Percentiles rank a stretch among this genome's conserved stretches.
Conservation (phyloP, 2,113 vertebrate species). For the Apaloderma vittatum region DNA sequence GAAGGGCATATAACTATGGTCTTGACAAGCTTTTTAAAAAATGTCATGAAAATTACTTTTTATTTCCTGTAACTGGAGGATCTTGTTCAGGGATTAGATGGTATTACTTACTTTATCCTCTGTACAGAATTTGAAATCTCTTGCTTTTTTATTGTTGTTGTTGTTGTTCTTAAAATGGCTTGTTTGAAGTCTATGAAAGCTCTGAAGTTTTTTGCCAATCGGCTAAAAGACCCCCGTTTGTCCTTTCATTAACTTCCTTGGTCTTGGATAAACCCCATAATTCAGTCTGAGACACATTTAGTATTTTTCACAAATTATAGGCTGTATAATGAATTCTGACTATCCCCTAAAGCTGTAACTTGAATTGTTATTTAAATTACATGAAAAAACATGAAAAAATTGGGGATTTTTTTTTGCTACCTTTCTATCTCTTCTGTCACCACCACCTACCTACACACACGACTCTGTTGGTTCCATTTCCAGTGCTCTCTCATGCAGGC, state of each 20-base stretch:
- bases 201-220: not conserved
- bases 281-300: not conserved
- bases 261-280: not conserved
- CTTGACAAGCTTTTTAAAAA: not conserved
- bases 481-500: not conserved
- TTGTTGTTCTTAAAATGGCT: not conserved
- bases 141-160: fast-evolving
- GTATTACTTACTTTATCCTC: not conserved
- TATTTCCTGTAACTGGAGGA: not conserved
- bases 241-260: not conserved
- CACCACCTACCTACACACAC: not conserved
- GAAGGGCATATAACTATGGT: fast-evolving
- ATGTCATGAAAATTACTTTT: not conserved
- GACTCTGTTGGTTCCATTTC: not conserved
- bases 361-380: not conserved
- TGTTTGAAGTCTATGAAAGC: not conserved
- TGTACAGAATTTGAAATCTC: fast-evolving
- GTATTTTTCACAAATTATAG: not conserved
- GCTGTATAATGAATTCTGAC: not conserved
- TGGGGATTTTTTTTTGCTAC: fast-evolving
- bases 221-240: fast-evolving
- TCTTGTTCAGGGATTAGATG: not conserved
- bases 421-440: not conserved
- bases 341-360: not conserved
- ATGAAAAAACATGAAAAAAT: not conserved